Percentiles rank a stretch among this genome's conserved stretches.
These are phyloP conservation scores for Drosophila meridionalis DNA, from an alignment of 2,888 invertebrate genomes.

Conservation along the genomic window DNA sequence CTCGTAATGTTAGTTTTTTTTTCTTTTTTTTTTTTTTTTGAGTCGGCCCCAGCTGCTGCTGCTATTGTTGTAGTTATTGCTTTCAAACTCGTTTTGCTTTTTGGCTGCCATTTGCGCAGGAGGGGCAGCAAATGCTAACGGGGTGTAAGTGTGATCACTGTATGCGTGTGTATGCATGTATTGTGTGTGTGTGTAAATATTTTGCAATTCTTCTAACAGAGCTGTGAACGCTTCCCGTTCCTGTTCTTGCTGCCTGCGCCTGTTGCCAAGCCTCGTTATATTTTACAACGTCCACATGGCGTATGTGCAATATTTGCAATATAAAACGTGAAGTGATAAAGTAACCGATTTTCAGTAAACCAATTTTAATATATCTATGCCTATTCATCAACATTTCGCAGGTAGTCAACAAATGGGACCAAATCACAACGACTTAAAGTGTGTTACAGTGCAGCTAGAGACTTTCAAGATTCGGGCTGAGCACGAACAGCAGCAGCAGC, in stretches of 20 bases:
- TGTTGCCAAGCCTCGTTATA: background rate
- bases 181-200: conserved; percentile 16
- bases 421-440: conserved; percentile 62
- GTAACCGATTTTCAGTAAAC: background rate
- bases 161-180: conserved; percentile 12
- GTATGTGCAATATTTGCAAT: conserved; percentile 41
- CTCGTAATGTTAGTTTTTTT: conserved; percentile 35
- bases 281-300: conserved; percentile 23
- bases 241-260: conserved; percentile 5
- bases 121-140: conserved; percentile 8
- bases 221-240: conserved; percentile 12
- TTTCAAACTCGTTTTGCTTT: conserved; percentile 60
- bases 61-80: conserved; percentile 19
- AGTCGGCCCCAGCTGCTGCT: conserved; percentile 30
- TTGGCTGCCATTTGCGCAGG: conserved; percentile 19
- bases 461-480: conserved; percentile 25
- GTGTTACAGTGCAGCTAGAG: conserved; percentile 57
- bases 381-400: background rate
- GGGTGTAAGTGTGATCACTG: conserved; percentile 28
- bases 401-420: conserved; percentile 74
- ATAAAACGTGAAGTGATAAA: background rate
- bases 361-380: background rate
- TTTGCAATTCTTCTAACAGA: conserved; percentile 13
- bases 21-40: conserved; percentile 24
- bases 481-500: conserved; percentile 26